A percentile compares a stretch with the other conserved stretches of the same genome.
Evolutionary conservation across 2,888 invertebrate species (phyloP).

Genomic region (Scaptomyza polygonia): DNA sequence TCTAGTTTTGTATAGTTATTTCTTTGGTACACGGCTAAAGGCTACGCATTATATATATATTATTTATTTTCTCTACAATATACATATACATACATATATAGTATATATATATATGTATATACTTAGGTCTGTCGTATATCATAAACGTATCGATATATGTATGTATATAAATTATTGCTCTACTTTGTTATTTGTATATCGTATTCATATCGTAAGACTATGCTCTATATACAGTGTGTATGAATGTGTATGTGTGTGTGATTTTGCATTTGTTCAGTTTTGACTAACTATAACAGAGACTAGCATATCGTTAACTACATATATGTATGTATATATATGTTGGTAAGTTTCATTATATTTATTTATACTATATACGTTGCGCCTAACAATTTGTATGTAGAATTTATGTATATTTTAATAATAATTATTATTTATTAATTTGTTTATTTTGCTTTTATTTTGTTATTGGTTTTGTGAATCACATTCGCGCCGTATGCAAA

Average conservation of each 20-base stretch:
- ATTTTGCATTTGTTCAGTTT: constrained; percentile 50
- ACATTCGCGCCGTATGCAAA: constrained; percentile 64
- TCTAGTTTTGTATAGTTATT: constrained; percentile 14
- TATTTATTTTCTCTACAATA: constrained; percentile 44
- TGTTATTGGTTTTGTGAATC: constrained; percentile 58
- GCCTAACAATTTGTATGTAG: constrained; percentile 55
- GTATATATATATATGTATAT: neutral
- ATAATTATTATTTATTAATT: constrained; percentile 57
- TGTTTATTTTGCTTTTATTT: constrained; percentile 31
- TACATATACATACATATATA: constrained; percentile 41
- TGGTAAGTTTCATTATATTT: constrained; percentile 13
- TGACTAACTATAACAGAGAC: constrained; percentile 76
- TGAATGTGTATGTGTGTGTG: constrained; percentile 25
- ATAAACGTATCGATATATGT: constrained; percentile 47
- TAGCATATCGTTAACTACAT: constrained; percentile 55
- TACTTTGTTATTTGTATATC: constrained; percentile 47
- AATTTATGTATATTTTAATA: constrained; percentile 52
- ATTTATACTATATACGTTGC: constrained; percentile 27
- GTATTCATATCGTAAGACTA: constrained; percentile 32
- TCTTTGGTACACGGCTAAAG: constrained; percentile 76
- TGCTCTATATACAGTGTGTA: constrained; percentile 67
- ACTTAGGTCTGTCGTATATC: constrained; percentile 20
- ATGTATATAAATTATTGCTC: constrained; percentile 68
- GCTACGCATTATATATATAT: constrained; percentile 63
- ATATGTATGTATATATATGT: constrained; percentile 26